phyloP scores from a whole-genome alignment of 2,888 invertebrate genomes.

The Leptura quadrifasciata region DNA sequence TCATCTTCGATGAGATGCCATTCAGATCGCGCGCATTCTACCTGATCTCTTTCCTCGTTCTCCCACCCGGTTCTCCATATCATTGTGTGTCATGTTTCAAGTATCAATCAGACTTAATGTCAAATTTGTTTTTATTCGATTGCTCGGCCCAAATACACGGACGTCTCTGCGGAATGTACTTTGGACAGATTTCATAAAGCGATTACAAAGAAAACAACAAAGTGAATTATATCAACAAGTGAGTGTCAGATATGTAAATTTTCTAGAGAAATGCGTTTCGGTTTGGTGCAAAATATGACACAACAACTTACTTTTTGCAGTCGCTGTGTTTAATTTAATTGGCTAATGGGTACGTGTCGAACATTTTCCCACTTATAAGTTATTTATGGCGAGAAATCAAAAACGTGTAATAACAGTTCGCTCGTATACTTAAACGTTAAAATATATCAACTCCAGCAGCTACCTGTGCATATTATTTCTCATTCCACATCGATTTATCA shows the following conservation, averaged over 20 bases:
- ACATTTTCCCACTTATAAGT: conserved; percentile 58
- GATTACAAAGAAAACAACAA: conserved; percentile 55
- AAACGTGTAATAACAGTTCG: conserved; percentile 65
- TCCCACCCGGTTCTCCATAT: conserved; percentile 53
- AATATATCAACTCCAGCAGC: conserved; percentile 64
- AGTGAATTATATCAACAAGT: conserved; percentile 52
- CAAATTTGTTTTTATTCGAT: conserved; percentile 70
- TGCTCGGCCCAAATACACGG: conserved; percentile 61
- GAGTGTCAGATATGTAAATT: conserved; percentile 56
- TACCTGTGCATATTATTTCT: conserved; percentile 68
- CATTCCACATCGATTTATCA: conserved; percentile 64
- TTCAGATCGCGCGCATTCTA: conserved; percentile 56
- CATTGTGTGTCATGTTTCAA: conserved; percentile 65
- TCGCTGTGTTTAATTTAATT: conserved; percentile 59
- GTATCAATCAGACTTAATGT: conserved; percentile 72
- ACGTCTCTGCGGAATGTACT: conserved; percentile 55
- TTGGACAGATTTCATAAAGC: conserved; percentile 63
- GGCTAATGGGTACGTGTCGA: conserved; percentile 64
- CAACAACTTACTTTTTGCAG: conserved; percentile 34
- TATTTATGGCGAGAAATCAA: conserved; percentile 62
- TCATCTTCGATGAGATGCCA: conserved; percentile 68
- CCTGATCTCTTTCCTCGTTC: conserved; percentile 52
- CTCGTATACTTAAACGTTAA: conserved; percentile 60
- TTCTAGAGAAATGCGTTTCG: conserved; percentile 27
- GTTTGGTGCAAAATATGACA: conserved; percentile 47